These are phyloP conservation scores for Nibea albiflora DNA, from an alignment of 2,113 vertebrate species.

Conservation along the genomic window DNA sequence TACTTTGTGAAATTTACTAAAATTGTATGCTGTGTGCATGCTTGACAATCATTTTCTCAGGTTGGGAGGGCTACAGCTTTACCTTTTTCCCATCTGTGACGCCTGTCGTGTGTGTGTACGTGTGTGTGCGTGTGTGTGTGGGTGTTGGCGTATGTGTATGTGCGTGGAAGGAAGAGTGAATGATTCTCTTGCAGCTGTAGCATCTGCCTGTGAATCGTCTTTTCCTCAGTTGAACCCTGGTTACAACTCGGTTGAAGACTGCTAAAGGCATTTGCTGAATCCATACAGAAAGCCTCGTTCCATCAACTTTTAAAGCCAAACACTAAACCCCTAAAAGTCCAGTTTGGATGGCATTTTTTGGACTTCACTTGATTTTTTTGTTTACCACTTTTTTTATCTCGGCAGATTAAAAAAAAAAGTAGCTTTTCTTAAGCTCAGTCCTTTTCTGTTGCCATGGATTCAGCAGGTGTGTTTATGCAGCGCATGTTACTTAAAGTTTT, in stretches of 20 bases:
- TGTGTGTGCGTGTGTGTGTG: not conserved
- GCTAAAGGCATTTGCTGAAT: constrained; percentile 74
- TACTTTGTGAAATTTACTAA: constrained; percentile 50
- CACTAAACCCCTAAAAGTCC: not conserved
- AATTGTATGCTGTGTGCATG: constrained; percentile 79
- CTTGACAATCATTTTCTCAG: constrained; percentile 85
- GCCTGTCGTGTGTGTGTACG: not conserved
- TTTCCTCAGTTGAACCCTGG: constrained; percentile 44
- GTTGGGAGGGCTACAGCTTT: constrained; percentile 78
- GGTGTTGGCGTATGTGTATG: not conserved
- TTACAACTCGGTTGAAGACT: constrained; percentile 51
- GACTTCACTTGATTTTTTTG: not conserved
- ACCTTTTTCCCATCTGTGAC: constrained; percentile 66
- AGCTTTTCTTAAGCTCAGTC: constrained; percentile 9
- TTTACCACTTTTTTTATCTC: constrained; percentile 13
- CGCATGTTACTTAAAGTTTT: constrained; percentile 58
- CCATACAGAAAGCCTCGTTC: constrained; percentile 24
- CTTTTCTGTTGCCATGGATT: constrained; percentile 39
- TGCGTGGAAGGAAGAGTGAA: constrained; percentile 29
- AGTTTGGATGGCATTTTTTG: not conserved
- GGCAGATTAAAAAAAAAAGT: not conserved
- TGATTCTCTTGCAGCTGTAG: constrained; percentile 62
- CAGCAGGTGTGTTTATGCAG: constrained; percentile 70
- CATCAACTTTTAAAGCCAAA: constrained; percentile 14
- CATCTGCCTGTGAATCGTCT: constrained; percentile 61